Evolutionary conservation across 2,113 vertebrate species (phyloP), one percentile per base, ranked within the genome.

Genomic region (Tympanuchus pallidicinctus): DNA sequence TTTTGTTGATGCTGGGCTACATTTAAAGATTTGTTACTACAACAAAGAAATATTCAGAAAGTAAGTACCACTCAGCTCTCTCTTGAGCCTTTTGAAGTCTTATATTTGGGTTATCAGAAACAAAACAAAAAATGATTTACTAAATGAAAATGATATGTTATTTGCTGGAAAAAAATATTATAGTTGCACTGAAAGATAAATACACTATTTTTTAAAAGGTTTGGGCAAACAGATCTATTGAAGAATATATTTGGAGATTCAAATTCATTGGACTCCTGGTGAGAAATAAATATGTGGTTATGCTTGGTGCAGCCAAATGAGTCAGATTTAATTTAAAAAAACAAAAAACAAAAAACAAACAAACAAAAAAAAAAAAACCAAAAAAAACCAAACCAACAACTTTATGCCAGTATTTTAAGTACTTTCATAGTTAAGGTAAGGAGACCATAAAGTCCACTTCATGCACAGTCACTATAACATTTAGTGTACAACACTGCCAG

Each of bases 131-230:
- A 92, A 86, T 8, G 20, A 56, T 78, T 94, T 92, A 93, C 43
- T 71, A 93, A 96, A 96, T 94, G 70, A 93, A 96, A 97, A 97
- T 96, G 92, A 95, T 21, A 95, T 32, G 69, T 90, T 94, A 89
- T 87, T 89, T 74, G 15, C 60, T 92, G 54, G 82, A 94, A 59
- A 96, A 92, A 95, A 97, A 92, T 81, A 91, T 80, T 92, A 83
- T 69, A 72, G 54, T 76, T 83, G 34, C 60, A 25, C 6, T 81
- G 65, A 86, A 92, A 78, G 67, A 92, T 32, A 92, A 93, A 94
- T 70, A 77, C 7, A 71, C 20, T 5, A 72, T 63, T 92, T 75
- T 60, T 76, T 54, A 89, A 94, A 92, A 91, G 64, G 72, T 86
- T 56, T 79, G 86, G 67, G 81, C 54, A 59, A 83, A 83, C 45